Conservation (phyloP, 2,888 invertebrate species). For the Nemapogon koenigi region DNA sequence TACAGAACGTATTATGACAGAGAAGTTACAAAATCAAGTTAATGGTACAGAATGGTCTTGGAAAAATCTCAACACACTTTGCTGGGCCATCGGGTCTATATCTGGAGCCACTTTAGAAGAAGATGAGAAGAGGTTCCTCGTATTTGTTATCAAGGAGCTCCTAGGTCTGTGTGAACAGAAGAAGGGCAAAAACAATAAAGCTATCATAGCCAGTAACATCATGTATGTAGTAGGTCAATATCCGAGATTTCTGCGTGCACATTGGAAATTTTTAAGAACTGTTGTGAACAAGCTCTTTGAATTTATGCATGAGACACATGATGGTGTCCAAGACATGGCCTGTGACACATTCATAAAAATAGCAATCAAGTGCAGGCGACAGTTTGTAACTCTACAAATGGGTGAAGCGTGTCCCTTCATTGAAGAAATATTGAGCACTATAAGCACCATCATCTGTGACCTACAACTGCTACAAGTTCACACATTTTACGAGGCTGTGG, state of each 20-base stretch:
- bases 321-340: slow-evolving; percentile 99
- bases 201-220: slow-evolving; percentile 99
- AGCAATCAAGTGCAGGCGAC: slow-evolving; percentile 95
- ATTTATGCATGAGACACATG: slow-evolving; percentile 99
- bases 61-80: slow-evolving; percentile 99
- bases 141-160: slow-evolving; percentile 97
- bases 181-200: slow-evolving; percentile 98
- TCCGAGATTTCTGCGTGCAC: slow-evolving; percentile 96
- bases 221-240: slow-evolving; percentile 99
- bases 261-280: slow-evolving; percentile 99
- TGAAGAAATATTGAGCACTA: slow-evolving; percentile 95
- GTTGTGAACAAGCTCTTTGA: slow-evolving; percentile 99
- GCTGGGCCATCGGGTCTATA: slow-evolving; percentile 99
- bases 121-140: slow-evolving; percentile 98
- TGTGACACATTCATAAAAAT: slow-evolving; percentile 99
- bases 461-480: slow-evolving; percentile 98
- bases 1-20: slow-evolving; percentile 98
- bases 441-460: slow-evolving; percentile 98
- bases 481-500: slow-evolving; percentile 99
- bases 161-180: slow-evolving; percentile 98
- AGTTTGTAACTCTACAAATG: slow-evolving; percentile 96
- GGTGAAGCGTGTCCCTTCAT: slow-evolving; percentile 98
- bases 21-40: slow-evolving; percentile 97
- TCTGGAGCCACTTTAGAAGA: slow-evolving; percentile 99
- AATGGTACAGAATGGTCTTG: slow-evolving; percentile 99